These are phyloP conservation scores for Planiliza haematocheilus DNA, from an alignment of 2,113 vertebrate species.

Conservation along the genomic window DNA sequence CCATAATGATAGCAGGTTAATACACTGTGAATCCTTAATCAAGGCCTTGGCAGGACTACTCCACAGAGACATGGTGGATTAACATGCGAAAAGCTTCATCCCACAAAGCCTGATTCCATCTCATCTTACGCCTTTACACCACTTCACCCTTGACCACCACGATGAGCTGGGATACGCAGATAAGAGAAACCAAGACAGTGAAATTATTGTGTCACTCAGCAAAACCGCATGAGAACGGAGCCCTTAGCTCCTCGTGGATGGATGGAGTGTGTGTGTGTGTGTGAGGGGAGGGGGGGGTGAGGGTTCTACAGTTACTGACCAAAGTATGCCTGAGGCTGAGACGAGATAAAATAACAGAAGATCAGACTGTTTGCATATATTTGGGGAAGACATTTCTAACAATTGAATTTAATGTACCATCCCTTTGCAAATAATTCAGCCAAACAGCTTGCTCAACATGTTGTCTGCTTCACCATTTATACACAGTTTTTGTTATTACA, in stretches of 20 bases:
- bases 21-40: conserved; percentile 72
- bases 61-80: conserved; percentile 43
- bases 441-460: no score
- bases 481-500: no score
- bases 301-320: no score
- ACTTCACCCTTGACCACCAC: conserved; percentile 45
- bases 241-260: background rate
- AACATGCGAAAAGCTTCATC: conserved; percentile 47
- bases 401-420: no score
- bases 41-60: conserved; percentile 41
- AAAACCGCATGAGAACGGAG: background rate
- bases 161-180: conserved; percentile 43
- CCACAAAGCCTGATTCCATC: conserved; percentile 58
- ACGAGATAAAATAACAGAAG: no score
- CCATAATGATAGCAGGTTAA: conserved; percentile 57
- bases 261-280: background rate
- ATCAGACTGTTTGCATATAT: no score
- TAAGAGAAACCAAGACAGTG: conserved; percentile 30
- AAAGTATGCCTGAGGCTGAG: no score
- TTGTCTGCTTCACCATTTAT: no score
- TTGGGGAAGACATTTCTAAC: no score
- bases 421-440: no score
- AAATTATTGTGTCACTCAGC: conserved; percentile 45
- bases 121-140: conserved; percentile 50
- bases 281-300: no score